Conservation (phyloP, 1,140 invertebrate species). For the Magallana angulata region DNA sequence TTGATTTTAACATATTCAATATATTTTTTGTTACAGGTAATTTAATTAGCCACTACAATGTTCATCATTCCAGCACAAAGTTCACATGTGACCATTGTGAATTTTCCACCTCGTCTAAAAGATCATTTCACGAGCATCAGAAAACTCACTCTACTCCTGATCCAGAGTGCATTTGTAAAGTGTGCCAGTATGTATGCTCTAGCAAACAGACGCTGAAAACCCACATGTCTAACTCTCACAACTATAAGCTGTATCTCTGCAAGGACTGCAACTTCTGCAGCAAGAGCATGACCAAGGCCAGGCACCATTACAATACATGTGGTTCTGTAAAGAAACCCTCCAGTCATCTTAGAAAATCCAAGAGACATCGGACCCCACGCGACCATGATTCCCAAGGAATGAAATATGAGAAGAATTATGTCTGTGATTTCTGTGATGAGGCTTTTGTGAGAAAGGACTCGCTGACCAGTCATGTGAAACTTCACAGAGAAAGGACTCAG, state of each 20-base stretch:
- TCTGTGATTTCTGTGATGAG: constrained; percentile 13
- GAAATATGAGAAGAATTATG: constrained; percentile 10
- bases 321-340: not conserved
- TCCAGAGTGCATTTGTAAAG: constrained; percentile 1
- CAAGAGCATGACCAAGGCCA: constrained; percentile 1
- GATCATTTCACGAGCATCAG: constrained; percentile 16
- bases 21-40: constrained; percentile 23
- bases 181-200: constrained; percentile 14
- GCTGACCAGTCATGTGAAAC: constrained; percentile 27
- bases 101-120: constrained; percentile 17
- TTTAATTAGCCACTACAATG: constrained; percentile 8
- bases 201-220: constrained; percentile 22
- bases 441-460: constrained; percentile 39
- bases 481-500: constrained; percentile 38
- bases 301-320: not conserved
- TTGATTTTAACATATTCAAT: too few relatives aligned
- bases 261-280: constrained; percentile 35
- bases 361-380: not conserved
- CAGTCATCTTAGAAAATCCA: not conserved
- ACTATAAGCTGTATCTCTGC: not conserved
- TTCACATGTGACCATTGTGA: constrained; percentile 19
- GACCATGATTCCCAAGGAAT: not conserved
- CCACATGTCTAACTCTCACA: constrained; percentile 20
- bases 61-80: constrained; percentile 4
- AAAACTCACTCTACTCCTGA: not conserved